phyloP scores from a whole-genome alignment of 1,140 invertebrate genomes.

The Diplogasteroides magnus region DNA sequence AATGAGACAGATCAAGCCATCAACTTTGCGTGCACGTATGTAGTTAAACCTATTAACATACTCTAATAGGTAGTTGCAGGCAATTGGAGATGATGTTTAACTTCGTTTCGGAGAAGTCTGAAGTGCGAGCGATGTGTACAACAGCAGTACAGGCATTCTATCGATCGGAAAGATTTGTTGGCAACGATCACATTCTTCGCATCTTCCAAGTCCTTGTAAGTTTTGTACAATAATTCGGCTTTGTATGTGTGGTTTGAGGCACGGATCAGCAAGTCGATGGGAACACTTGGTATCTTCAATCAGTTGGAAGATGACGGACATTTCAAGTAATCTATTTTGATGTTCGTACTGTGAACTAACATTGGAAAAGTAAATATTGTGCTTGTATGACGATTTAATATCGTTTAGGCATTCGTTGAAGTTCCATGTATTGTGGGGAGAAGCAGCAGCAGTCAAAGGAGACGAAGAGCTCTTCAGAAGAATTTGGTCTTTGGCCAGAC shows the following conservation, averaged over 20 bases:
- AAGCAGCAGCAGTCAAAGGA: background rate
- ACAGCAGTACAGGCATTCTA: background rate
- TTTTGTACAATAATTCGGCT: background rate
- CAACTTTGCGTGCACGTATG: background rate
- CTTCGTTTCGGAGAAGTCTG: background rate
- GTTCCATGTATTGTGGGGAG: background rate
- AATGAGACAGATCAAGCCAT: background rate
- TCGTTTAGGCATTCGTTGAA: background rate
- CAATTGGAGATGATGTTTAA: background rate
- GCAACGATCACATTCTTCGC: background rate
- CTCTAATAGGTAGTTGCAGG: background rate
- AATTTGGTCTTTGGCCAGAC: background rate
- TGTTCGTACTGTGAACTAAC: background rate
- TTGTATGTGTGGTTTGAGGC: background rate
- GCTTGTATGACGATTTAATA: too few species aligned
- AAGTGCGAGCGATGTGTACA: background rate
- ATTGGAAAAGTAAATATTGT: background rate
- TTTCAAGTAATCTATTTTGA: background rate
- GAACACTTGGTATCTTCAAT: background rate
- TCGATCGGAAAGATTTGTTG: background rate
- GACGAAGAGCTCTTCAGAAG: background rate
- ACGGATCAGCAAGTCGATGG: background rate
- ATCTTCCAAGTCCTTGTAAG: background rate
- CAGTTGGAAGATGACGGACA: background rate
- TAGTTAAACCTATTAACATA: background rate